These are phyloP conservation scores for Seira musarum DNA, from an alignment of 2,888 invertebrate species.

Conservation along the genomic window DNA sequence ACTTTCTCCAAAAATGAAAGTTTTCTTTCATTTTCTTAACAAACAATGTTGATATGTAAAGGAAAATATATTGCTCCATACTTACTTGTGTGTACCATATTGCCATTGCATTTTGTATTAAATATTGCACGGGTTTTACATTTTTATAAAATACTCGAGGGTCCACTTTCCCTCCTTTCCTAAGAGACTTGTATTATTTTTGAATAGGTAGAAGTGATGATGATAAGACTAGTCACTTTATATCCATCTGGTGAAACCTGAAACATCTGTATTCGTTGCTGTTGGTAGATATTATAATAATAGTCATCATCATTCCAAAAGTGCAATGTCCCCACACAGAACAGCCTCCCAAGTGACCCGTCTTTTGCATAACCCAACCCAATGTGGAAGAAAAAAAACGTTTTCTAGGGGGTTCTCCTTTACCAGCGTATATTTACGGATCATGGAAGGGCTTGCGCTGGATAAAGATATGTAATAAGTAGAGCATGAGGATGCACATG, in stretches of 20 bases:
- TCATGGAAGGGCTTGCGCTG: neutral
- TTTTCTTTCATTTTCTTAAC: no score
- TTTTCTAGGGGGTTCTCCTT: no score
- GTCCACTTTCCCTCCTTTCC: constrained; percentile 4
- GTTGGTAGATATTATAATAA: no score
- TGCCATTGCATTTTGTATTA: no score
- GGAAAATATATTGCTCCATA: no score
- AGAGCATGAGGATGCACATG: constrained; percentile 16
- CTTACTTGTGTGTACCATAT: no score
- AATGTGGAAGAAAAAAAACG: neutral
- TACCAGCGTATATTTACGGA: neutral
- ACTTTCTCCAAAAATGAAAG: no score
- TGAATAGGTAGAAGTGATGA: neutral
- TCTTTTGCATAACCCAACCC: neutral
- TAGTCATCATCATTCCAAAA: neutral
- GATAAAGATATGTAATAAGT: neutral
- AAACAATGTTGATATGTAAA: no score
- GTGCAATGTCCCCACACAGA: constrained; percentile 4
- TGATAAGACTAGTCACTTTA: neutral
- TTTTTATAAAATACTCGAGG: neutral
- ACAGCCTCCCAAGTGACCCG: constrained; percentile 5
- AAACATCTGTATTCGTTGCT: neutral
- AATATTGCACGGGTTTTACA: neutral
- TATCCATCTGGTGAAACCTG: neutral
- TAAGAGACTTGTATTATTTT: neutral